Base-by-base conservation (phyloP, 2,113 vertebrate genomes). In the Cinclus cinclus region DNA sequence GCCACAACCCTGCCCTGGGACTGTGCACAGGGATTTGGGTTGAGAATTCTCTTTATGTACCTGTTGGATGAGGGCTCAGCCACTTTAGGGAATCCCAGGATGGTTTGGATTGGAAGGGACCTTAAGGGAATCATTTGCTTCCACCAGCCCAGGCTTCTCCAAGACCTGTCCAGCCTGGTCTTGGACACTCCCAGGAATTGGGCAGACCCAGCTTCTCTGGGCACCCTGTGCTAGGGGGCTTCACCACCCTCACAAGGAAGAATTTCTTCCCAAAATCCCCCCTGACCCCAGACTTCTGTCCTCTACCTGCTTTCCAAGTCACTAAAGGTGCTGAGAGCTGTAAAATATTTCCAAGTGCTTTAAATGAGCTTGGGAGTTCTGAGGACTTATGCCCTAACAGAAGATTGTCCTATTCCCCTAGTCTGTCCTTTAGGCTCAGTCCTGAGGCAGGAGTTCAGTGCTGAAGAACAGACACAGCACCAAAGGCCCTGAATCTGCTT, bases 131-230 rank as follows among this genome's bases (percentile, higher is more conserved):
- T 49, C 42, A 21, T 15, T n/a, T 10, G 19, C 1, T 58, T 5
- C 20, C 50, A 20, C 15, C 2, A 1, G 2, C 50, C 60, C 50
- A 30, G 10, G 6, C 0, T 58, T 4, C 60, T 65, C 42, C 35
- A 28, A 27, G 18, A 14, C 15, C 39, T 0, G 0, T 55, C 22
- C 17, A 64, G 0, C 6, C 50, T 22, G 25, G 6, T 25, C 9
- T 42, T 35, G 71, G 44, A 22, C 37, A 25, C 9, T 31, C 3
- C 3, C 52, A 42, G 52, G 13, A 2, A 56, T n/a, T 35, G 23
- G 31, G 31, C 55, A 52, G 31, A 12, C 37, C 13, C 47, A 53
- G 58, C 37, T 59, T 11, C 53, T 28, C n/a, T 49, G 42, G 22
- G 18, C 7, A 21, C 2, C 27, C 18, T 33, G 9, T 19, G 28